phyloP scores from a whole-genome alignment of 2,888 invertebrate genomes.

The Omphaloscelis lunosa region DNA sequence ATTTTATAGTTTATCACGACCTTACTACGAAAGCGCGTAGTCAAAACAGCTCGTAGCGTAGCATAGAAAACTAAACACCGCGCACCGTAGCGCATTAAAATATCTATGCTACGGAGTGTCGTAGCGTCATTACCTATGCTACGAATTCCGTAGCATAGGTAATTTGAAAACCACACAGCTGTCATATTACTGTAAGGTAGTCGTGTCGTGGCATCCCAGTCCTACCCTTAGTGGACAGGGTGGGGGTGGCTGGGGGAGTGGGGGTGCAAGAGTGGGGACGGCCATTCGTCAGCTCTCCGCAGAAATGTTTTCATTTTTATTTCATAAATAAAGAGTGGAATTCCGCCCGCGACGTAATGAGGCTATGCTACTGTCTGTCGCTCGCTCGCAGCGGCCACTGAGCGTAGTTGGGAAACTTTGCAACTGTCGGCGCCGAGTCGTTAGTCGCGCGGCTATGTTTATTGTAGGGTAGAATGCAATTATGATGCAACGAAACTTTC shows the following conservation, averaged over 20 bases:
- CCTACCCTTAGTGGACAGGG: slow-evolving; percentile 53
- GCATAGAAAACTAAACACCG: slow-evolving; percentile 20
- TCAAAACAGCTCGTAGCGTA: slow-evolving; percentile 5
- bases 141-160: slow-evolving; percentile 57
- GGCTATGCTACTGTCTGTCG: slow-evolving; percentile 56
- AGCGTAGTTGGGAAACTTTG: slow-evolving; percentile 39
- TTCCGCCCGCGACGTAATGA: slow-evolving; percentile 82
- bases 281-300: slow-evolving; percentile 86
- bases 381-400: not conserved
- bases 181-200: slow-evolving; percentile 68
- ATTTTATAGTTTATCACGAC: not conserved
- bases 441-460: not conserved
- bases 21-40: slow-evolving; percentile 17
- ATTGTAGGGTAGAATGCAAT: slow-evolving; percentile 12
- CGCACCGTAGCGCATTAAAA: slow-evolving; percentile 42
- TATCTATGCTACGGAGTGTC: slow-evolving; percentile 44
- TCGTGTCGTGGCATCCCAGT: slow-evolving; percentile 51
- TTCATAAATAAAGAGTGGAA: slow-evolving; percentile 89
- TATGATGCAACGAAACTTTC: not conserved
- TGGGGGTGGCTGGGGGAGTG: slow-evolving; percentile 43
- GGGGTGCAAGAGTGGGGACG: slow-evolving; percentile 53
- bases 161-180: slow-evolving; percentile 67
- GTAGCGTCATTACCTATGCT: slow-evolving; percentile 58
- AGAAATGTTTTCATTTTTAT: slow-evolving; percentile 90
- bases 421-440: slow-evolving; percentile 31